Conservation (phyloP, 2,888 invertebrate species). For the Clepsis dumicolana region DNA sequence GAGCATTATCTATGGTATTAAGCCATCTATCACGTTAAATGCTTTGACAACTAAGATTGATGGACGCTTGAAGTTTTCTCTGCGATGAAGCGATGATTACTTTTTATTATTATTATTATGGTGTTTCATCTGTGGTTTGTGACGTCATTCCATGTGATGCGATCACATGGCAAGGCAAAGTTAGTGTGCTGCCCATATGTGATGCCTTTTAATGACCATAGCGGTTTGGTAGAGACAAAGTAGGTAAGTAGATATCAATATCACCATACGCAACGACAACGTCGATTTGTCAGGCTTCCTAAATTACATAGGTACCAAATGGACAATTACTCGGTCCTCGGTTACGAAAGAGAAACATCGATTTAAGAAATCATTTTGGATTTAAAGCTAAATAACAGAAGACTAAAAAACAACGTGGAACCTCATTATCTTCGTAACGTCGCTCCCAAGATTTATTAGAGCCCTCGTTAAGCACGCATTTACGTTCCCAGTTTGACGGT, state of each 20-base stretch:
- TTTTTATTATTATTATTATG: conserved; percentile 20
- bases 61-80: conserved; percentile 33
- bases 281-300: neutral
- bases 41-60: conserved; percentile 40
- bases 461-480: conserved; percentile 34
- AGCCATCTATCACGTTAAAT: conserved; percentile 34
- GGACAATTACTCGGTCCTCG: neutral
- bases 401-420: conserved; percentile 18
- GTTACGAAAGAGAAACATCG: neutral
- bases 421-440: conserved; percentile 25
- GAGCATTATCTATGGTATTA: conserved; percentile 33
- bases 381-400: neutral
- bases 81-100: conserved; percentile 31
- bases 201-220: conserved; percentile 15
- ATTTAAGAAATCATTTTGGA: neutral
- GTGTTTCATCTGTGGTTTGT: conserved; percentile 30
- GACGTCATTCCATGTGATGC: conserved; percentile 29
- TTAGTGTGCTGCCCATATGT: conserved; percentile 29
- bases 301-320: neutral
- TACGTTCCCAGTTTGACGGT: conserved; percentile 46
- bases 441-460: conserved; percentile 27
- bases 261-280: neutral
- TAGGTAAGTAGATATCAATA: too few relatives aligned
- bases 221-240: neutral
- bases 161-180: conserved; percentile 6